Evolutionary conservation across 2,888 invertebrate genomes (phyloP).

Genomic region (Adelphocoris suturalis): DNA sequence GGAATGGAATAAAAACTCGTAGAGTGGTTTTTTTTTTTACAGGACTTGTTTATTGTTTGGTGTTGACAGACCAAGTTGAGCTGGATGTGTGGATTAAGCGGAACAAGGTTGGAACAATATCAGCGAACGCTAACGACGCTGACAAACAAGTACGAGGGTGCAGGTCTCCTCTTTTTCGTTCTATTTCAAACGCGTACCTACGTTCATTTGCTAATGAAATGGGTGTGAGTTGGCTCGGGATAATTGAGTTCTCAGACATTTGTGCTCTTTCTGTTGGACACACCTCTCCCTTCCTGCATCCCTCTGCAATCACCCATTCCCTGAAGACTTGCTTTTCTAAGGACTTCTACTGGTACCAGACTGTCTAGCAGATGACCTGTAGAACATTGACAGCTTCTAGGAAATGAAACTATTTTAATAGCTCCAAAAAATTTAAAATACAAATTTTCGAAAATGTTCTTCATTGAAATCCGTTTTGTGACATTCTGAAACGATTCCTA

Average conservation of each 20-base stretch:
- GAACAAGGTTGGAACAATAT: constrained; percentile 17
- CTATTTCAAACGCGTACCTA: not conserved
- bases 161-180: not conserved
- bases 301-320: too few species aligned
- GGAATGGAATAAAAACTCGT: not conserved
- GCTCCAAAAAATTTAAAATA: too few species aligned
- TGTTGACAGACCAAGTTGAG: constrained; percentile 23
- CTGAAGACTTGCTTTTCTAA: too few species aligned
- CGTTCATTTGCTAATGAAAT: constrained; percentile 15
- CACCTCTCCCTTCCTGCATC: too few species aligned
- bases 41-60: constrained; percentile 1
- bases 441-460: too few species aligned
- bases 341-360: too few species aligned
- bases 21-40: not conserved
- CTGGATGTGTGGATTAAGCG: not conserved
- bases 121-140: not conserved
- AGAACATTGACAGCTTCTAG: too few species aligned
- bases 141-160: not conserved
- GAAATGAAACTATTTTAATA: too few species aligned
- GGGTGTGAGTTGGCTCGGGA: not conserved
- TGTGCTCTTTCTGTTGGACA: too few species aligned
- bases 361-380: too few species aligned
- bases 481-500: too few species aligned
- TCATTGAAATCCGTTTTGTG: too few species aligned
- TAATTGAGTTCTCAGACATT: not conserved